phyloP scores from a whole-genome alignment of 2,797 vertebrate species.

The Choloepus didactylus region DNA sequence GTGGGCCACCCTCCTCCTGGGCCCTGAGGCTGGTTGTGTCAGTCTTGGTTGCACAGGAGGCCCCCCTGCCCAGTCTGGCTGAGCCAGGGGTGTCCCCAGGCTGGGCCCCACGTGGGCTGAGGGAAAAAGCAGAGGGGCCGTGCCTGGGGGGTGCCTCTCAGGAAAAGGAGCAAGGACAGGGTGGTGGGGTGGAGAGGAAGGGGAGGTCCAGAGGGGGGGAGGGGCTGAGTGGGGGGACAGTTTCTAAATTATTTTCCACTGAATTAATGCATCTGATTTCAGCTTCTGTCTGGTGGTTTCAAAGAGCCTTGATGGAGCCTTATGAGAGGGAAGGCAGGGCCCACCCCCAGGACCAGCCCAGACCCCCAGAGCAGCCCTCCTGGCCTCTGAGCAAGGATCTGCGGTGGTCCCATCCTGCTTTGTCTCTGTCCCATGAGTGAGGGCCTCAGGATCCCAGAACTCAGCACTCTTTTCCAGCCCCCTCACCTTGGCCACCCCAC shows the following conservation, averaged over 20 bases:
- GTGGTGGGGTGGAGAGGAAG: too few relatives aligned
- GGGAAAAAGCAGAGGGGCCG: not conserved
- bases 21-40: not conserved
- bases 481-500: not conserved
- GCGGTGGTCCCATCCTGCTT: too few relatives aligned
- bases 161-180: not conserved
- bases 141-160: not conserved
- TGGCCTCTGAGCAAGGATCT: too few relatives aligned
- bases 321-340: too few relatives aligned
- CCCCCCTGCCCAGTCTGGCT: conserved; percentile 24
- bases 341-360: too few relatives aligned
- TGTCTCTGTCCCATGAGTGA: too few relatives aligned
- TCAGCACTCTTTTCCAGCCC: too few relatives aligned
- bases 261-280: not conserved
- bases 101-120: not conserved
- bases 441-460: too few relatives aligned
- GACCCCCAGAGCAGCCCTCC: too few relatives aligned
- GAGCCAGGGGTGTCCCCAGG: not conserved
- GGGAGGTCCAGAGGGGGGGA: not conserved
- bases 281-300: not conserved
- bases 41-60: not conserved
- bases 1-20: not conserved
- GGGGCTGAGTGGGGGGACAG: not conserved
- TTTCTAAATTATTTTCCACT: not conserved
- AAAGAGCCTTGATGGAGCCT: not conserved